Evolutionary conservation across 2,113 vertebrate species (phyloP).

Genomic region (Nothocercus julius): DNA sequence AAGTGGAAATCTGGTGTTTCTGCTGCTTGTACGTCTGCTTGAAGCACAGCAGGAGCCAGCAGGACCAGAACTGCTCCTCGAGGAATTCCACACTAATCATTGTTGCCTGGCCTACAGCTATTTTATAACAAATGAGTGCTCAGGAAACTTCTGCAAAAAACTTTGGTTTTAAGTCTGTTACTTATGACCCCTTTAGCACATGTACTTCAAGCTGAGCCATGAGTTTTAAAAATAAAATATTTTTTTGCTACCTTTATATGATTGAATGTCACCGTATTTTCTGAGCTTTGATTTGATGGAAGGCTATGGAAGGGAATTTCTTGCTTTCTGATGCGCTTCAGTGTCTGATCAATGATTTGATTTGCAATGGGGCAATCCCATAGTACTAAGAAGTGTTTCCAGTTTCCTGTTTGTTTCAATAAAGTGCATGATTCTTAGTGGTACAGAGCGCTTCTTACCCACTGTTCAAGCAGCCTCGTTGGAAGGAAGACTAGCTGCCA

Average conservation of each 20-base stretch:
- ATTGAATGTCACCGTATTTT: neutral
- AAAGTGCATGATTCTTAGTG: neutral
- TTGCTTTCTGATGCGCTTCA: neutral
- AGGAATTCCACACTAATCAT: neutral
- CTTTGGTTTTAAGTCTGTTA: neutral
- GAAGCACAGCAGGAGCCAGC: neutral
- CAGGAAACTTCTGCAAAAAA: neutral
- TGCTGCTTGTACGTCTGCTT: neutral
- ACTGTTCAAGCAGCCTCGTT: neutral
- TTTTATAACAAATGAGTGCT: rapidly evolving
- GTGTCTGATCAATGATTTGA: neutral
- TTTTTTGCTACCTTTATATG: neutral
- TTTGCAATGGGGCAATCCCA: neutral
- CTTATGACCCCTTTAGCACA: neutral
- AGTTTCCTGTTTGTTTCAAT: neutral
- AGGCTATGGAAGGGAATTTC: neutral
- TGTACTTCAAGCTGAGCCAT: neutral
- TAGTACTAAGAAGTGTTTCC: neutral
- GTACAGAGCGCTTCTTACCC: neutral
- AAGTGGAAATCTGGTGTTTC: rapidly evolving
- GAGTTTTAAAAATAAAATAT: neutral
- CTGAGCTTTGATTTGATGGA: neutral
- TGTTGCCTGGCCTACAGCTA: neutral
- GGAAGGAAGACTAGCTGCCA: neutral
- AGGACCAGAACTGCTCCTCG: neutral